A percentile compares a stretch with the other conserved stretches of the same genome.
These are phyloP conservation scores for Caenorhabditis wallacei DNA, from an alignment of 2,888 invertebrate genomes.

Conservation along the genomic window DNA sequence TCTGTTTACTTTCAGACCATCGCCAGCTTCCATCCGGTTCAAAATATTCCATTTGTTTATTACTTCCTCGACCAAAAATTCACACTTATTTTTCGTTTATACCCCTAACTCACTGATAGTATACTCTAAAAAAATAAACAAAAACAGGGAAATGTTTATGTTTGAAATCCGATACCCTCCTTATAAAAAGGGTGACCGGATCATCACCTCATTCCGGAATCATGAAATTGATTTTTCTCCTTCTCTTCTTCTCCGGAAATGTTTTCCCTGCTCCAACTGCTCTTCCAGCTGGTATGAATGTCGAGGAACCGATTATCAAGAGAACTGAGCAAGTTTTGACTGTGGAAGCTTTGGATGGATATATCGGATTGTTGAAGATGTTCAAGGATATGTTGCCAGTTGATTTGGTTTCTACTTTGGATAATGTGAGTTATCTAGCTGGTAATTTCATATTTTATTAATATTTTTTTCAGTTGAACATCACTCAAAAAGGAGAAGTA, in stretches of 20 bases:
- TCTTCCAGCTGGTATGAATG: neutral
- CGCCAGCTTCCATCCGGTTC: too few relatives aligned
- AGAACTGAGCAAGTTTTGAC: conserved; percentile 56
- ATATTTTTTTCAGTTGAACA: conserved; percentile 55
- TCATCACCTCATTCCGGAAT: too few relatives aligned
- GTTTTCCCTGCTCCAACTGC: conserved; percentile 7
- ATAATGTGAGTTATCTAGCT: conserved; percentile 42
- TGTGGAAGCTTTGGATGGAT: conserved; percentile 69
- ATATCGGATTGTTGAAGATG: conserved; percentile 66
- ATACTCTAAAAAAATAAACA: neutral
- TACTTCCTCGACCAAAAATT: too few relatives aligned
- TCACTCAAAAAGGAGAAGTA: conserved; percentile 68
- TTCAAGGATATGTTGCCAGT: conserved; percentile 61
- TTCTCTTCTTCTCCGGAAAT: neutral
- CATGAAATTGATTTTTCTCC: neutral
- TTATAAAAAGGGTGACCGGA: neutral
- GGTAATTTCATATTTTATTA: neutral
- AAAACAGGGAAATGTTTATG: neutral
- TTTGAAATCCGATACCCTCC: neutral
- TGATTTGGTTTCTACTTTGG: conserved; percentile 34
- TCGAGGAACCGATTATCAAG: conserved; percentile 42
- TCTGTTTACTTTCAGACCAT: too few relatives aligned
- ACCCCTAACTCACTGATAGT: too few relatives aligned
- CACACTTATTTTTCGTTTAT: too few relatives aligned
- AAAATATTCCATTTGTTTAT: too few relatives aligned